Evolutionary conservation across 2,113 vertebrate genomes (phyloP).

Genomic region (Tetrax tetrax): DNA sequence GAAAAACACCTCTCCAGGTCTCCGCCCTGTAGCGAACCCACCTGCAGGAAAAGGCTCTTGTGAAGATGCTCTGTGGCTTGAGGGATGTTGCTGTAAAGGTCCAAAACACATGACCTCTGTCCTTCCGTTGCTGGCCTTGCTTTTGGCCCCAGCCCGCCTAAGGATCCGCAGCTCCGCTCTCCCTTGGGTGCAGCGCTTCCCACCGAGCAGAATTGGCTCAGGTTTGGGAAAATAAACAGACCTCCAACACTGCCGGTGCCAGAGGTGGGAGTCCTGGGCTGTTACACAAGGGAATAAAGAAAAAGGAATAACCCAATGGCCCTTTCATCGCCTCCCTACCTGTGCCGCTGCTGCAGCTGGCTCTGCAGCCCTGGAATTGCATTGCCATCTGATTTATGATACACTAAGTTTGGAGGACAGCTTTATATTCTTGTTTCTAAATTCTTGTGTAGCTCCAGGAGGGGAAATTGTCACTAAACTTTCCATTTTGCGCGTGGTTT

Average conservation of each 20-base stretch:
- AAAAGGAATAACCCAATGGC: background rate
- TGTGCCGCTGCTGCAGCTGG: background rate
- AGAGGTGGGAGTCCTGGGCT: background rate
- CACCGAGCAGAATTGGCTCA: accelerated
- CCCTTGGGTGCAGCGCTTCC: background rate
- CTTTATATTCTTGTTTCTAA: background rate
- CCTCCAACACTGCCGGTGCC: accelerated
- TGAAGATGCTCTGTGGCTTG: background rate
- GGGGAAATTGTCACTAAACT: background rate
- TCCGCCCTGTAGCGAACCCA: accelerated
- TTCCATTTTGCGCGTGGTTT: background rate
- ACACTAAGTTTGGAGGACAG: accelerated
- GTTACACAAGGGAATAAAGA: background rate
- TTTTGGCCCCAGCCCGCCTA: accelerated
- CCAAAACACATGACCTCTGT: accelerated
- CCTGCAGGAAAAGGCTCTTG: background rate
- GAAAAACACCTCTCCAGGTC: background rate
- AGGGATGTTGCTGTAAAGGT: background rate
- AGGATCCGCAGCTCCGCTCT: background rate
- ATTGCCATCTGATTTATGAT: background rate
- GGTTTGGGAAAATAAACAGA: background rate
- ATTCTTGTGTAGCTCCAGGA: background rate
- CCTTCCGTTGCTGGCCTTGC: background rate
- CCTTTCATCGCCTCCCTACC: background rate
- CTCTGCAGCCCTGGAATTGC: background rate